These are phyloP conservation scores for Microplitis demolitor DNA, from an alignment of 1,140 invertebrate genomes.

Conservation along the genomic window DNA sequence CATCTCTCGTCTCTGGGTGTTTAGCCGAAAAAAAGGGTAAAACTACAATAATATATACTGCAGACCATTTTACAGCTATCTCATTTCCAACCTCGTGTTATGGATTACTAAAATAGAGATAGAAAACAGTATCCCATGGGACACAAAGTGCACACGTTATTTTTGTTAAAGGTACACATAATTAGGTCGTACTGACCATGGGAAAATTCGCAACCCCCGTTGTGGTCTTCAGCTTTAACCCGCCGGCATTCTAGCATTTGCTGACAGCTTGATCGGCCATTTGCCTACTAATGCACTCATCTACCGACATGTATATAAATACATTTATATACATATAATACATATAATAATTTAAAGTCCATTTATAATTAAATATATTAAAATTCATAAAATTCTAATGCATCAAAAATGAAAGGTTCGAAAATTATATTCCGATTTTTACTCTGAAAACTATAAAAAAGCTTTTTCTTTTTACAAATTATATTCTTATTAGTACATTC, in stretches of 20 bases:
- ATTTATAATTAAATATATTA: no score
- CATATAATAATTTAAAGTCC: no score
- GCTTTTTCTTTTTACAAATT: no score
- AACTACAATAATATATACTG: background rate
- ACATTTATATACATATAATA: no score
- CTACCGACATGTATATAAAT: background rate
- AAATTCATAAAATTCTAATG: no score
- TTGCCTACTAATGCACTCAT: slow-evolving; percentile 1
- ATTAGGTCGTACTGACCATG: slow-evolving; percentile 12
- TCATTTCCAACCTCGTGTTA: no score
- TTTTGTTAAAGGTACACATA: background rate
- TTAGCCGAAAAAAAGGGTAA: slow-evolving; percentile 3
- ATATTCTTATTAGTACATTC: no score
- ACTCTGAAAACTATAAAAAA: no score
- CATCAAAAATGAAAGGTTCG: no score
- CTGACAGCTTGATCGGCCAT: background rate
- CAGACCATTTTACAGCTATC: background rate
- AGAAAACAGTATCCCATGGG: background rate
- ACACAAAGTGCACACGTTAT: no score
- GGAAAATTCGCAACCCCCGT: background rate
- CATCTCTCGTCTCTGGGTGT: background rate
- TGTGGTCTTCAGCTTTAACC: background rate
- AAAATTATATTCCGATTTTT: no score
- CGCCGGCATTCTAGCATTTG: slow-evolving; percentile 7
- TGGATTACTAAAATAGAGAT: no score